Conservation (phyloP, 30 jellyfish, hydroid and myxozoan species). For the Cassiopea andromeda region DNA sequence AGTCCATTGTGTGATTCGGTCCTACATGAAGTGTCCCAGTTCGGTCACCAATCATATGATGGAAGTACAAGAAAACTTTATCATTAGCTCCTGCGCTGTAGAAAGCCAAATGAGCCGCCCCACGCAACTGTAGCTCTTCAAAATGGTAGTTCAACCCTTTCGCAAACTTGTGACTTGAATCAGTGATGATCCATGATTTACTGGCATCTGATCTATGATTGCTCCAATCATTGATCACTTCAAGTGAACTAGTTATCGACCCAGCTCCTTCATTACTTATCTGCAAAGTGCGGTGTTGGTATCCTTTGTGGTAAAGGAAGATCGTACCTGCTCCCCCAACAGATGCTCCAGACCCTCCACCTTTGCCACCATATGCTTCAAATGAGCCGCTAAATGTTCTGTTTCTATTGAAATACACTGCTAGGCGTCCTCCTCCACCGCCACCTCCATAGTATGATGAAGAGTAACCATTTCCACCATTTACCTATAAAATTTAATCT, state of each 20-base stretch:
- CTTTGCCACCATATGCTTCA: constrained; percentile 76
- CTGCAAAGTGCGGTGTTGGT: constrained; percentile 72
- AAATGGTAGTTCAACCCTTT: constrained; percentile 64
- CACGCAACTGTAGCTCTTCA: constrained; percentile 67
- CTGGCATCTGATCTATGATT: constrained; percentile 47
- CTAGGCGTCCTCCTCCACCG: constrained; percentile 77
- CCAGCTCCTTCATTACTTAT: constrained; percentile 65
- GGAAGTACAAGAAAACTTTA: constrained; percentile 35
- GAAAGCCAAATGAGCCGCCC: constrained; percentile 57
- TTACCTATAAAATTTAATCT: constrained; percentile 17
- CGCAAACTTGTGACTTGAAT: constrained; percentile 40
- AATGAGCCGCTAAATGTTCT: constrained; percentile 74
- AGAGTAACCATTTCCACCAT: constrained; percentile 68
- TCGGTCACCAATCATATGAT: constrained; percentile 74
- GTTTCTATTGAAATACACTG: constrained; percentile 57
- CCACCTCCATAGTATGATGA: constrained; percentile 64
- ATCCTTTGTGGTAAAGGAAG: constrained; percentile 55
- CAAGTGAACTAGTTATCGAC: constrained; percentile 1
- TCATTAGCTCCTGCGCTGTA: constrained; percentile 7
- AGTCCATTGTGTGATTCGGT: constrained; percentile 48
- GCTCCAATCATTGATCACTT: constrained; percentile 32
- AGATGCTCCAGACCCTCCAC: constrained; percentile 69
- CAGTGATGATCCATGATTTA: constrained; percentile 69
- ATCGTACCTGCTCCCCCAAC: constrained; percentile 77
- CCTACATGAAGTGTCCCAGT: constrained; percentile 63